Evolutionary conservation across 2,888 invertebrate species (phyloP).

Genomic region (Lepidochitona cinerea): DNA sequence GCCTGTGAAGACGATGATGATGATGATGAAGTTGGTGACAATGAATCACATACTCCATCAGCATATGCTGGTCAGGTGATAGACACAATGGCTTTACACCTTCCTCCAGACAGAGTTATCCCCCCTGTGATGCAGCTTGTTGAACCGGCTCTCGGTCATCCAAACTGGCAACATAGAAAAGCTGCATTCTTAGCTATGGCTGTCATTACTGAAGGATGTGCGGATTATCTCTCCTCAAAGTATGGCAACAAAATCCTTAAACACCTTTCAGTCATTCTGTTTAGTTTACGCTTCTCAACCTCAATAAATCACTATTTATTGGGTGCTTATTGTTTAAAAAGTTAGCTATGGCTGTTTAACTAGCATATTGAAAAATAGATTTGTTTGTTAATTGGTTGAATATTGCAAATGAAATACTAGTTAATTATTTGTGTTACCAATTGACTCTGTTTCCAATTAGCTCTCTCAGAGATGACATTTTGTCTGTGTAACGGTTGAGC

Average conservation of each 20-base stretch:
- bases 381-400: too few species aligned
- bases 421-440: too few species aligned
- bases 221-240: conserved; percentile 81
- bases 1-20: conserved; percentile 77
- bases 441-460: too few species aligned
- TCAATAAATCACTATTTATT: too few species aligned
- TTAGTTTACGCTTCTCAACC: background rate
- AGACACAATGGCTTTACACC: conserved; percentile 81
- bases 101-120: conserved; percentile 83
- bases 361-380: too few species aligned
- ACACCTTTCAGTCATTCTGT: background rate
- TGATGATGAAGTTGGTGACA: conserved; percentile 78
- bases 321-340: too few species aligned
- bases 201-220: conserved; percentile 84
- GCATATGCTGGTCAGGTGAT: conserved; percentile 82
- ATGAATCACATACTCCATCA: conserved; percentile 75
- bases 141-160: conserved; percentile 78
- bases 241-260: conserved; percentile 57
- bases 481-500: too few species aligned
- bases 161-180: conserved; percentile 78
- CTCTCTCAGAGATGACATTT: too few species aligned
- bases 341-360: too few species aligned
- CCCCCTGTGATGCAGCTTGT: conserved; percentile 78
- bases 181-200: conserved; percentile 83
- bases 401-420: too few species aligned